A percentile compares a stretch with the other conserved stretches of the same genome.
These are phyloP conservation scores for Panagrolaimus sp. DNA, from an alignment of 1,140 invertebrate species.

Conservation along the genomic window DNA sequence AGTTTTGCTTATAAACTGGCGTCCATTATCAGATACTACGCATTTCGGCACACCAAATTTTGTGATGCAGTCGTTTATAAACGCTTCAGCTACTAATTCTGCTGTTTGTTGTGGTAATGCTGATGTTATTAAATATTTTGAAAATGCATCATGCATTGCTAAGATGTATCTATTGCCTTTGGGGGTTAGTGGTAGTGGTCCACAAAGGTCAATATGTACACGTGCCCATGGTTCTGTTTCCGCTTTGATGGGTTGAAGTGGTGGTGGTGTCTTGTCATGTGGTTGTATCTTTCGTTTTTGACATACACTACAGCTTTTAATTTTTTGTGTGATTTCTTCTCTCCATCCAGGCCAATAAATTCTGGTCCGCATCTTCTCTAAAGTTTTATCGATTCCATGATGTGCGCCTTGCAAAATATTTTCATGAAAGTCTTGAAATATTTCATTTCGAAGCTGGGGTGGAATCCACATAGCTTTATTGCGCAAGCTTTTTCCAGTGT, in stretches of 20 bases:
- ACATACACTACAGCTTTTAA: neutral
- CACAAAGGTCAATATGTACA: neutral
- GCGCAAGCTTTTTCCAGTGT: neutral
- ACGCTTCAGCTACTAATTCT: neutral
- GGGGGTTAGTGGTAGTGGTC: neutral
- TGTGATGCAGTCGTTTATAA: neutral
- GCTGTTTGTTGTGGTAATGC: neutral
- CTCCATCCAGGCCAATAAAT: neutral
- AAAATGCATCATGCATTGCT: neutral
- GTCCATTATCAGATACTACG: neutral
- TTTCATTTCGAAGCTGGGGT: neutral
- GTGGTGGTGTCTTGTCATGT: neutral
- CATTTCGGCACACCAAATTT: neutral
- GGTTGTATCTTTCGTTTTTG: neutral
- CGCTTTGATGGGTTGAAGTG: neutral
- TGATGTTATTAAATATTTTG: neutral
- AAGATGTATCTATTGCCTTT: neutral
- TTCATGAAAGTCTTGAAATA: neutral
- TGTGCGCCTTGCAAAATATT: neutral
- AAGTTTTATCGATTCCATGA: neutral
- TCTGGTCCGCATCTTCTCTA: neutral
- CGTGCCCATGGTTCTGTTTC: neutral
- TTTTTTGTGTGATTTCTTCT: neutral
- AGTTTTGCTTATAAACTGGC: neutral
- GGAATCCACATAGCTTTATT: neutral